These are phyloP conservation scores for Spicauda simplicius DNA, from an alignment of 2,888 invertebrate genomes.

Conservation along the genomic window DNA sequence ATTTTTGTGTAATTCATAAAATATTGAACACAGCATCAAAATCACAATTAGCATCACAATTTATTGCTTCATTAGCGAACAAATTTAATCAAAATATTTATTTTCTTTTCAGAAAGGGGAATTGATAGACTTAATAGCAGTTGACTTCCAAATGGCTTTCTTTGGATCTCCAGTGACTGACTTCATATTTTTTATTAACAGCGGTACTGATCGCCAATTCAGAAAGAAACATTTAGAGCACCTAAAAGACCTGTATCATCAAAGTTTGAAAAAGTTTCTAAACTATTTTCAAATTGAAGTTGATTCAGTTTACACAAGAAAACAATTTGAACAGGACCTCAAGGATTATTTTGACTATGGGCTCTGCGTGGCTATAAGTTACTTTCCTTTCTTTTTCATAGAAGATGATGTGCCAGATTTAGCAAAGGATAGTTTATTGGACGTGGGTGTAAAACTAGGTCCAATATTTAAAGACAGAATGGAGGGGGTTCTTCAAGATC, in stretches of 20 bases:
- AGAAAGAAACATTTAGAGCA: constrained; percentile 44
- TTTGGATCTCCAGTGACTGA: constrained; percentile 48
- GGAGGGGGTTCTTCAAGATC: too few species aligned
- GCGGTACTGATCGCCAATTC: constrained; percentile 46
- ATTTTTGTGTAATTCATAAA: neutral
- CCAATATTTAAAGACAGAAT: too few species aligned
- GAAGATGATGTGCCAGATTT: neutral
- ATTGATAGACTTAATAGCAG: constrained; percentile 42
- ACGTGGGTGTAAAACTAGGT: too few species aligned
- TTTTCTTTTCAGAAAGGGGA: neutral
- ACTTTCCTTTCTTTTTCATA: constrained; percentile 41
- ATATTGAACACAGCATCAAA: neutral
- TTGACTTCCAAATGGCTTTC: constrained; percentile 49
- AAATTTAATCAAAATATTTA: too few species aligned
- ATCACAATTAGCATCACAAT: too few species aligned
- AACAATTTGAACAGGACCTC: neutral
- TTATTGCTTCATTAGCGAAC: too few species aligned
- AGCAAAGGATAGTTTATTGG: too few species aligned
- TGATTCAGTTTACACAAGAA: constrained; percentile 42
- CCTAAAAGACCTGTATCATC: constrained; percentile 52
- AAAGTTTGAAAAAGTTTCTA: constrained; percentile 47
- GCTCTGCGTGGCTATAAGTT: neutral
- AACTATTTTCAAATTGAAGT: constrained; percentile 50
- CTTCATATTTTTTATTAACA: constrained; percentile 48
- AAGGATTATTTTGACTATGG: constrained; percentile 7